Percentiles rank a stretch among this genome's conserved stretches.
phyloP scores from a whole-genome alignment of 2,797 vertebrate genomes.

The Chaunax sp. region DNA sequence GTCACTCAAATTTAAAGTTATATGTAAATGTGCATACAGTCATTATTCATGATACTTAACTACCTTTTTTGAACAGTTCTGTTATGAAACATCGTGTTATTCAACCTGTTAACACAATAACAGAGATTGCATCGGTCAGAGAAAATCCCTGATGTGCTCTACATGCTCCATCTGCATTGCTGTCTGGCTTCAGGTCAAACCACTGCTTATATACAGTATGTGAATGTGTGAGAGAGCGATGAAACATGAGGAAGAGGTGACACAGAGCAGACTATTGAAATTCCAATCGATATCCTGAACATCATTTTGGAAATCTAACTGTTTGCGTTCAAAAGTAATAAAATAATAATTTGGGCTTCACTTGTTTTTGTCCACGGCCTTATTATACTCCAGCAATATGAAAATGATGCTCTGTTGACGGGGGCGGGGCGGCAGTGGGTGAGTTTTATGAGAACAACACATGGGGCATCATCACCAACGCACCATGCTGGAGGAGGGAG shows the following conservation, averaged over 20 bases:
- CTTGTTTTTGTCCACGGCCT: not conserved
- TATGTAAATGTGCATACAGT: too few relatives aligned
- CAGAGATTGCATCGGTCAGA: constrained; percentile 7
- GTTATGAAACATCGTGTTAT: constrained; percentile 12
- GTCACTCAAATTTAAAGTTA: too few relatives aligned
- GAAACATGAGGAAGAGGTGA: not conserved
- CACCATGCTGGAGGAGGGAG: constrained; percentile 56
- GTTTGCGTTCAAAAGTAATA: not conserved
- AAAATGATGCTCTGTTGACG: constrained; percentile 33
- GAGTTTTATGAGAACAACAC: constrained; percentile 66
- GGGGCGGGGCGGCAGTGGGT: constrained; percentile 69
- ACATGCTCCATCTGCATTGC: not conserved
- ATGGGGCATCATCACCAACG: constrained; percentile 69
- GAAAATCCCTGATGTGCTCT: not conserved
- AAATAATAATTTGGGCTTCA: not conserved
- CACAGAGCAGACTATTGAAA: too few relatives aligned
- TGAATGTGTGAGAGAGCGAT: too few relatives aligned
- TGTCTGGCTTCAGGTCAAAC: too few relatives aligned
- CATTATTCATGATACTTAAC: too few relatives aligned
- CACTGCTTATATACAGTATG: too few relatives aligned
- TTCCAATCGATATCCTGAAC: too few relatives aligned
- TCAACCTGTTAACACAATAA: not conserved
- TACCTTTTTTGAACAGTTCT: not conserved
- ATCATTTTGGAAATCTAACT: rapidly evolving
- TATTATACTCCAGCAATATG: constrained; percentile 15